Evolutionary conservation across 2,113 vertebrate species (phyloP).

Genomic region (Brienomyrus longianalis): DNA sequence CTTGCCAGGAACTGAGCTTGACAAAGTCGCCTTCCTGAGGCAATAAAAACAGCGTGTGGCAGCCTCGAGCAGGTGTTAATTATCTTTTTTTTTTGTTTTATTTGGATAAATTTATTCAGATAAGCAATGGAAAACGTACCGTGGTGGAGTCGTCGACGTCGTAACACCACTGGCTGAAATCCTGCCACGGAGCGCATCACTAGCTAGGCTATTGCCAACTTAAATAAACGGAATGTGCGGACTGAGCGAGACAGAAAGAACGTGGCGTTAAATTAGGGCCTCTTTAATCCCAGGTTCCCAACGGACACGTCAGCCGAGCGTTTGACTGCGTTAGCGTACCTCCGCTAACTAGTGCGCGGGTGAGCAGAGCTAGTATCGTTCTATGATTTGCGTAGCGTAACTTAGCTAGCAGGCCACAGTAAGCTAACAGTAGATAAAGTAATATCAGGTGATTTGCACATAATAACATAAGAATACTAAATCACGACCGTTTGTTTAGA

Average conservation of each 20-base stretch:
- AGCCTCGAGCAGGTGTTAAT: background rate
- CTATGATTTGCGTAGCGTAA: background rate
- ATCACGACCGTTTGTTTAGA: background rate
- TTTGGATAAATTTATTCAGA: background rate
- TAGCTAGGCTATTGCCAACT: background rate
- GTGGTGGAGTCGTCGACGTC: background rate
- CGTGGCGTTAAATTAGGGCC: background rate
- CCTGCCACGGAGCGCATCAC: background rate
- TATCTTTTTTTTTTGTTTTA: background rate
- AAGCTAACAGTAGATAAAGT: background rate
- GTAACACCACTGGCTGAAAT: background rate
- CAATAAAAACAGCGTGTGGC: background rate
- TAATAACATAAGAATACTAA: background rate
- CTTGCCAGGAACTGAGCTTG: background rate
- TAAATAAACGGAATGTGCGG: background rate
- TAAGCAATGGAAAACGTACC: background rate
- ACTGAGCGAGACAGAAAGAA: background rate
- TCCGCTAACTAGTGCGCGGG: background rate
- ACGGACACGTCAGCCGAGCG: background rate
- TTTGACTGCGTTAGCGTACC: background rate
- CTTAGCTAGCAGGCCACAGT: background rate
- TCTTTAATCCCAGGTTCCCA: background rate
- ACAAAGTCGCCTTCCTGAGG: background rate
- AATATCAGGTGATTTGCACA: background rate
- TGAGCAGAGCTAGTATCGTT: background rate